Conservation (phyloP, 2,113 vertebrate species). For the Amphilophus citrinellus region DNA sequence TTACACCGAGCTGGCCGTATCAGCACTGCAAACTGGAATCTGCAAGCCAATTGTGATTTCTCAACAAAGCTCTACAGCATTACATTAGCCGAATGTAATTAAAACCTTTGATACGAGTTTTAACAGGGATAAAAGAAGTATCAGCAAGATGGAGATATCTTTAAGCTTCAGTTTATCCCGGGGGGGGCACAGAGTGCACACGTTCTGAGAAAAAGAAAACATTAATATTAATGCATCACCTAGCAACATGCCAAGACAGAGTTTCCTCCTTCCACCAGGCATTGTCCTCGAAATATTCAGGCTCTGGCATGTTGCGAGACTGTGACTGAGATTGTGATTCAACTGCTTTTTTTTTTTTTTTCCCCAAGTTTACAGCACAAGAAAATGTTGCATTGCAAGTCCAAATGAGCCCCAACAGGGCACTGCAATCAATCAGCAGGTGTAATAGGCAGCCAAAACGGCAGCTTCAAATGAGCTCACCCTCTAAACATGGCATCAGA, state of each 20-base stretch:
- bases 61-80: conserved; percentile 52
- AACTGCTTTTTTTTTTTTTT: not conserved
- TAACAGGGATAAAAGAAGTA: conserved; percentile 69
- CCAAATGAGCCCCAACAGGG: conserved; percentile 16
- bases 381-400: conserved; percentile 1
- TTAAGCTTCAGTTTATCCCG: conserved; percentile 63
- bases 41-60: conserved; percentile 25
- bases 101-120: conserved; percentile 66
- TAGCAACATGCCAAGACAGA: conserved; percentile 67
- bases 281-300: conserved; percentile 47
- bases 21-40: conserved; percentile 28
- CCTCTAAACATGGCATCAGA: not conserved
- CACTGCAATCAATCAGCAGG: conserved; percentile 37
- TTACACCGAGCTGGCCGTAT: conserved; percentile 27
- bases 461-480: conserved; percentile 34
- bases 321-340: conserved; percentile 41
- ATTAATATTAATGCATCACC: conserved; percentile 78
- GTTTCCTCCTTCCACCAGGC: conserved; percentile 51
- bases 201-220: conserved; percentile 59
- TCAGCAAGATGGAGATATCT: conserved; percentile 68
- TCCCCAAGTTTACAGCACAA: not conserved
- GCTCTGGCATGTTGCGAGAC: conserved; percentile 49
- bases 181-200: conserved; percentile 50
- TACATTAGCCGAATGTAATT: conserved; percentile 65
- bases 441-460: conserved; percentile 30